Conservation (phyloP, 2,888 invertebrate species). For the Lasioglossum marginatum region DNA sequence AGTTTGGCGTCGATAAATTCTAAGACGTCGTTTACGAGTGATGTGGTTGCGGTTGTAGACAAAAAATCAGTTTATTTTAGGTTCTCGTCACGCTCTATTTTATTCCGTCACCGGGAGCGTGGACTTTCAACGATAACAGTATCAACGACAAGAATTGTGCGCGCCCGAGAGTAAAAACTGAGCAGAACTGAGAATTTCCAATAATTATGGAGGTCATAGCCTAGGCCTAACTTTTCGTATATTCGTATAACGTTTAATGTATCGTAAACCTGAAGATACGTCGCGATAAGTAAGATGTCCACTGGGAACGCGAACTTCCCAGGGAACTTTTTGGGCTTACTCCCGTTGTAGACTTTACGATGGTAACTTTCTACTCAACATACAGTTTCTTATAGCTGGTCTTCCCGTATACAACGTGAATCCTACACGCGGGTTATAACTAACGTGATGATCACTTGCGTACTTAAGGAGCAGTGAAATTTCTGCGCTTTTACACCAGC, state of each 20-base stretch:
- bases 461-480: background rate
- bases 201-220: background rate
- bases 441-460: background rate
- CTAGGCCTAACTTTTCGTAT: background rate
- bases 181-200: background rate
- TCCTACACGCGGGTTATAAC: background rate
- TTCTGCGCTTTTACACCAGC: background rate
- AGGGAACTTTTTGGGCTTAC: background rate
- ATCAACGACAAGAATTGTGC: too few relatives aligned
- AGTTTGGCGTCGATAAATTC: conserved; percentile 38
- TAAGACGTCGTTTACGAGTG: background rate
- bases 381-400: background rate
- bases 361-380: background rate
- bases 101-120: background rate
- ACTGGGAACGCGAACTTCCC: background rate
- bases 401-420: background rate
- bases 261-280: background rate
- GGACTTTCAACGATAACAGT: background rate
- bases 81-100: background rate
- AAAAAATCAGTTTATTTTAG: background rate
- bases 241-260: background rate
- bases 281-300: background rate
- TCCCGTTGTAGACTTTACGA: background rate
- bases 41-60: background rate
- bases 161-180: too few relatives aligned